Base-by-base conservation (phyloP, 92 coral and sea anemone genomes). In the Heteractis magnifica region DNA sequence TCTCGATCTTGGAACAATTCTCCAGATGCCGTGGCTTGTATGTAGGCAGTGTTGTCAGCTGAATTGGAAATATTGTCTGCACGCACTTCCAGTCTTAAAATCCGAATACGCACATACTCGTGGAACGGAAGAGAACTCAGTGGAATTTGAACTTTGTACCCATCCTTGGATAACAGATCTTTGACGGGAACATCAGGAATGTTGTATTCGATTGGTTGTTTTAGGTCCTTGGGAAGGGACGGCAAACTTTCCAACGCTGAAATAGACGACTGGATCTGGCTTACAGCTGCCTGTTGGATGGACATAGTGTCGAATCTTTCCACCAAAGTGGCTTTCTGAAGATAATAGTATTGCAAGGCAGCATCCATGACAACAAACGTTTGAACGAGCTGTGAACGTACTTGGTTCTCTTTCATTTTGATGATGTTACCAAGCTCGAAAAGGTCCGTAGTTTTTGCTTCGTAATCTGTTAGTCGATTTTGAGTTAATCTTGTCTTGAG, bases 341-440 rank as follows among this genome's bases (percentile, higher is more conserved):
- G 85, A 62, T 82, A 82, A 70, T 82, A 72, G 50, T 82, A 82
- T 71, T 72, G 79, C 79, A 82, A 26, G 3, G 85, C 85, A 21
- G 85, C 85, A 49, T 82, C 85, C 85, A 82, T 82, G 23, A 52
- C 51, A 8, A 82, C 85, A 82, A 82, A 82, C 85, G 85, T 82
- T 72, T 82, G 85, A 68, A 82, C 70, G 20, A 82, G 85, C 79
- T 82, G 78, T 73, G 85, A 72, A 72, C 85, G 85, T 19, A 82
- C 85, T 72, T 72, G 85, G 53, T 82, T 82, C 79, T 82, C 85
- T 23, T 82, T 82, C 79, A 82, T 82, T 72, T 82, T 82, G 85
- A 82, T 82, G 52, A 82, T 72, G 71, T 82, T 82, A 52, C 85
- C 85, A 52, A 82, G 75, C 72, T 82, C 85, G 49, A 82, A 82